Conservation (phyloP, 2,888 invertebrate species). For the Catocala fraxini region DNA sequence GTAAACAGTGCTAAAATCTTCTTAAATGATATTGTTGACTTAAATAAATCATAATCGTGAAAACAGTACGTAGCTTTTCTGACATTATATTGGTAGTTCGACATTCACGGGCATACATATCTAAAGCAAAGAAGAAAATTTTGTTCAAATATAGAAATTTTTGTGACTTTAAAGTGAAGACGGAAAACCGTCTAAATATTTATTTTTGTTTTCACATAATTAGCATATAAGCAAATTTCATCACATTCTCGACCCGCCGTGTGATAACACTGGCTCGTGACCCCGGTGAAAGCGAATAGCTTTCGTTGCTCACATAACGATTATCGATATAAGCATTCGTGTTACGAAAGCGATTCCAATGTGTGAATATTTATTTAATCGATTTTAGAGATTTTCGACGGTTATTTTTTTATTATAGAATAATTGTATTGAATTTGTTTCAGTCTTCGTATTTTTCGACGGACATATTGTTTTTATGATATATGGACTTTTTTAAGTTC, state of each 20-base stretch:
- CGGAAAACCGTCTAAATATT: not conserved
- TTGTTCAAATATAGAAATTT: no score
- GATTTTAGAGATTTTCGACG: not conserved
- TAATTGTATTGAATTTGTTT: not conserved
- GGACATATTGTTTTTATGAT: no score
- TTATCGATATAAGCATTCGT: constrained; percentile 35
- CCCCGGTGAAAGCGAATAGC: constrained; percentile 53
- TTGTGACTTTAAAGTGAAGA: no score
- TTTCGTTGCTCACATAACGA: constrained; percentile 51
- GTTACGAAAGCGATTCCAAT: constrained; percentile 40
- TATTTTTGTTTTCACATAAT: not conserved
- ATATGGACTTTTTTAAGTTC: no score
- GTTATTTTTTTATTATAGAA: not conserved
- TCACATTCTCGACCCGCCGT: not conserved
- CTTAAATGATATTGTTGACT: no score
- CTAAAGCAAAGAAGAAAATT: no score
- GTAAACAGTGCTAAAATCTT: no score
- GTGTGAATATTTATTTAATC: not conserved
- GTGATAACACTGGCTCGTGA: constrained; percentile 14
- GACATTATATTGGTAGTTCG: no score
- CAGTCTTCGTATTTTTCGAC: no score
- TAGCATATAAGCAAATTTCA: not conserved
- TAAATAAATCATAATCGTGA: no score
- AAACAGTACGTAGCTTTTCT: no score
- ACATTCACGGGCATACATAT: no score